Conservation (phyloP, 2,888 invertebrate genomes). For the Acanthosepion pharaonis region DNA sequence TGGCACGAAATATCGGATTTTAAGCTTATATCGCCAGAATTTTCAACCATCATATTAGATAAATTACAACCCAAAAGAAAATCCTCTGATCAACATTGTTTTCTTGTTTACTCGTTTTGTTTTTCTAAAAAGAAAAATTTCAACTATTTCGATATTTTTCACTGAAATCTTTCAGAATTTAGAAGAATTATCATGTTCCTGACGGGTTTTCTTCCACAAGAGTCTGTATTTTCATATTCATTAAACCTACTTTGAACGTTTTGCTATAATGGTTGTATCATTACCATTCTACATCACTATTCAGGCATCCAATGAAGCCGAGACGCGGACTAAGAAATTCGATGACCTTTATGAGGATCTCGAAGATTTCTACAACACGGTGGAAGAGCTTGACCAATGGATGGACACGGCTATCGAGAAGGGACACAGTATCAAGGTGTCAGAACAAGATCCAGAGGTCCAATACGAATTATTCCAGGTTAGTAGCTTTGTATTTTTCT, state of each 20-base stretch:
- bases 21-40: not conserved
- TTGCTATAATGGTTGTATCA: not conserved
- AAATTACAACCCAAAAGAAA: not conserved
- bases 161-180: not conserved
- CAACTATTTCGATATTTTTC: not conserved
- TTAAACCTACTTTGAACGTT: not conserved
- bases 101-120: not conserved
- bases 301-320: slow-evolving; percentile 65
- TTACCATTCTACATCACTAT: slow-evolving; percentile 38
- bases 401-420: slow-evolving; percentile 67
- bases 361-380: slow-evolving; percentile 85
- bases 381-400: slow-evolving; percentile 71
- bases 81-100: not conserved
- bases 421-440: slow-evolving; percentile 62
- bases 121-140: no score
- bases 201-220: not conserved
- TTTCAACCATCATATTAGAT: not conserved
- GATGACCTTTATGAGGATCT: slow-evolving; percentile 85
- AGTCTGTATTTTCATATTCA: not conserved
- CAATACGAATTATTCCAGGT: slow-evolving; percentile 65
- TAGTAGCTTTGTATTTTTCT: not conserved
- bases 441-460: slow-evolving; percentile 58
- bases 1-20: not conserved
- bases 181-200: not conserved
- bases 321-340: slow-evolving; percentile 74